Evolutionary conservation across 2,888 invertebrate genomes (phyloP).

Genomic region (Anagyrus pseudococci): DNA sequence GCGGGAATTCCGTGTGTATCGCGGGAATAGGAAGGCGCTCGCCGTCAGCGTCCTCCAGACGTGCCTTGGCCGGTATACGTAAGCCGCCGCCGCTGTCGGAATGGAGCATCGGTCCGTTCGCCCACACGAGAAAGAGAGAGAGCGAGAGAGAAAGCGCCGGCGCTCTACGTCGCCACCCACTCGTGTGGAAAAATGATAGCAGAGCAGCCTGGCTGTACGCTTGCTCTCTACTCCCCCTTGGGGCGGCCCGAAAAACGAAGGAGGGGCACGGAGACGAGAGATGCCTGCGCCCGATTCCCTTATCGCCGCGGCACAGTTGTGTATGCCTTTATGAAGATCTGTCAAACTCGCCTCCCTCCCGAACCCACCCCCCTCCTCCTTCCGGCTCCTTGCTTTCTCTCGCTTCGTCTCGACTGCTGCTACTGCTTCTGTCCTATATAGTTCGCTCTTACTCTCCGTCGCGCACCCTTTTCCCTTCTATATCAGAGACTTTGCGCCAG

Average conservation of each 20-base stretch:
- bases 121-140: not conserved
- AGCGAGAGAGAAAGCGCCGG: not conserved
- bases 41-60: no score
- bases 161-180: slow-evolving; percentile 41
- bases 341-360: slow-evolving; percentile 53
- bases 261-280: slow-evolving; percentile 51
- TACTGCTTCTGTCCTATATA: no score
- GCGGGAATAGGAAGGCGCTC: not conserved
- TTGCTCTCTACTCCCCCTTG: slow-evolving; percentile 31
- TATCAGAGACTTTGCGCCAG: not conserved
- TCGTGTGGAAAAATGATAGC: slow-evolving; percentile 69
- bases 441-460: slow-evolving; percentile 39
- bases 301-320: slow-evolving; percentile 61
- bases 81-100: not conserved
- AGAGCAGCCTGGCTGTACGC: slow-evolving; percentile 37
- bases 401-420: no score
- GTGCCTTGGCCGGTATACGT: no score
- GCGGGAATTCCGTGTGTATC: not conserved
- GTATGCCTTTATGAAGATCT: slow-evolving; percentile 62
- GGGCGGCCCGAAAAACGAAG: slow-evolving; percentile 14
- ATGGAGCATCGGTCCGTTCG: not conserved
- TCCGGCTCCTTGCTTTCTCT: slow-evolving; percentile 6
- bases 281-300: slow-evolving; percentile 60
- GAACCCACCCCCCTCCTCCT: slow-evolving; percentile 26
- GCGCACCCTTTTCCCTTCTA: no score